Evolutionary conservation across 1,140 invertebrate species (phyloP).

Genomic region (Pseudomyrmex flavicornis): DNA sequence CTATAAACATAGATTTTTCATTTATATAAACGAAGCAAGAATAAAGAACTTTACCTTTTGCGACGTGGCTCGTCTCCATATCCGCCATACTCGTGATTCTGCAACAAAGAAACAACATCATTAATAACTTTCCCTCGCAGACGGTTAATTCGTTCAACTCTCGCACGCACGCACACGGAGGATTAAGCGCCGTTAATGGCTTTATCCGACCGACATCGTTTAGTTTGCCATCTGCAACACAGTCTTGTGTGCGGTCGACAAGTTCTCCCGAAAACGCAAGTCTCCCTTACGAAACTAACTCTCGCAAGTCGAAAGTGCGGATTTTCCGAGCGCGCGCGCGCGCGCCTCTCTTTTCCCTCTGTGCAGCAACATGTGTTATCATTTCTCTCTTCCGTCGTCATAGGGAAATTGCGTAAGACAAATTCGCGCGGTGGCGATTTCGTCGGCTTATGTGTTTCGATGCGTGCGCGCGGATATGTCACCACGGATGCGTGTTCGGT

Average conservation of each 20-base stretch:
- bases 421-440: slow-evolving; percentile 61
- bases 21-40: not conserved
- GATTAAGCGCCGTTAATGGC: not conserved
- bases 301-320: slow-evolving; percentile 38
- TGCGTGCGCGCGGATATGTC: slow-evolving; percentile 63
- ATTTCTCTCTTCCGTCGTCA: slow-evolving; percentile 7
- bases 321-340: slow-evolving; percentile 29
- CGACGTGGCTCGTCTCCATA: slow-evolving; percentile 85
- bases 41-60: slow-evolving; percentile 80
- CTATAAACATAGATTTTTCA: not conserved
- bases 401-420: slow-evolving; percentile 62
- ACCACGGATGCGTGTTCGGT: slow-evolving; percentile 64
- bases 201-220: slow-evolving; percentile 12
- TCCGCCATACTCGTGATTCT: slow-evolving; percentile 85
- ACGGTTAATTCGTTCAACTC: slow-evolving; percentile 11
- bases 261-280: slow-evolving; percentile 28
- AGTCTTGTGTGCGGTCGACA: slow-evolving; percentile 11
- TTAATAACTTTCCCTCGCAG: slow-evolving; percentile 14
- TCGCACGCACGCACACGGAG: too few relatives aligned
- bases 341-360: not conserved
- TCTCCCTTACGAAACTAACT: slow-evolving; percentile 9
- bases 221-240: slow-evolving; percentile 7
- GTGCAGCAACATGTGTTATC: slow-evolving; percentile 23
- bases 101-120: slow-evolving; percentile 74
- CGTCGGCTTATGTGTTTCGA: slow-evolving; percentile 63